Evolutionary conservation across 2,888 invertebrate species (phyloP).

Genomic region (Seira sanloemensis): DNA sequence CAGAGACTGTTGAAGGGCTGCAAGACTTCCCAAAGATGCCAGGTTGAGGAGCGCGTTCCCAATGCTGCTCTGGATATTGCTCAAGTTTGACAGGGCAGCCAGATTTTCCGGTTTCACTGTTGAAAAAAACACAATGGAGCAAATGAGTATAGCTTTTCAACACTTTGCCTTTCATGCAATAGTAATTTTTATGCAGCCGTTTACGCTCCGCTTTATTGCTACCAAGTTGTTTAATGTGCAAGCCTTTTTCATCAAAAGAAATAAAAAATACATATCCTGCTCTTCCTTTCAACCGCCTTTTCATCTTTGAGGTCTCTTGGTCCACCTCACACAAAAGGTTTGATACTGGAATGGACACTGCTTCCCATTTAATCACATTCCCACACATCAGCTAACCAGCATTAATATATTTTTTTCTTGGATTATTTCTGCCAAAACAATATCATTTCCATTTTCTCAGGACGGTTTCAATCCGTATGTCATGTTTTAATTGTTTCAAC

Average conservation of each 20-base stretch:
- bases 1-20: slow-evolving; percentile 82
- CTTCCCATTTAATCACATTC: slow-evolving; percentile 5
- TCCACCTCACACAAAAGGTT: not conserved
- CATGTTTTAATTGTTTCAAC: slow-evolving; percentile 36
- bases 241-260: not conserved
- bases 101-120: slow-evolving; percentile 73
- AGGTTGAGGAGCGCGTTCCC: slow-evolving; percentile 79
- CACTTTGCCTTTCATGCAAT: slow-evolving; percentile 34
- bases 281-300: not conserved
- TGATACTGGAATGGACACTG: not conserved
- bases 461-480: too few relatives aligned
- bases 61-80: slow-evolving; percentile 67
- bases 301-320: not conserved
- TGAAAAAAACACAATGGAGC: slow-evolving; percentile 33
- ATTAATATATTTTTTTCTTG: slow-evolving; percentile 18
- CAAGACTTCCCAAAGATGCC: slow-evolving; percentile 88
- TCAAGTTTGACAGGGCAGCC: slow-evolving; percentile 63
- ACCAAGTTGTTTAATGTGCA: not conserved
- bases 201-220: not conserved
- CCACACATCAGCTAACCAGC: slow-evolving; percentile 13
- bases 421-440: slow-evolving; percentile 53
- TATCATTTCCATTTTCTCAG: slow-evolving; percentile 12
- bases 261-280: not conserved
- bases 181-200: not conserved
- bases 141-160: slow-evolving; percentile 61